phyloP scores from a whole-genome alignment of 1,140 invertebrate species.

The Pseudomyrmex gracilis region DNA sequence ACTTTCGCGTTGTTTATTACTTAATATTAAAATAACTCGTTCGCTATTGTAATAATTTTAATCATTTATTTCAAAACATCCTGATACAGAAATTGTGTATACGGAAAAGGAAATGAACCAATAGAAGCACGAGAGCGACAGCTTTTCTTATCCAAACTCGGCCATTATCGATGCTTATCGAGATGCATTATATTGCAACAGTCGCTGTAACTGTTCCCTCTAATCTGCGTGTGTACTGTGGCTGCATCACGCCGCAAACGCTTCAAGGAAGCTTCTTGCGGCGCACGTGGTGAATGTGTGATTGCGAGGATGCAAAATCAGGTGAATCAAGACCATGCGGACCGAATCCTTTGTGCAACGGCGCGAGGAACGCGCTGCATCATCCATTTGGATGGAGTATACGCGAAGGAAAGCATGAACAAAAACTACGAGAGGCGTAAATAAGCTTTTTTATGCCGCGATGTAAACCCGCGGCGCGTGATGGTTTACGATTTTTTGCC shows the following conservation, averaged over 20 bases:
- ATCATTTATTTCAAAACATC: not conserved
- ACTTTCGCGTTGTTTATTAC: no score
- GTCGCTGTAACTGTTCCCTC: conserved; percentile 43
- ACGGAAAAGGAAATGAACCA: conserved; percentile 1
- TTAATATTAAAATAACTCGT: no score
- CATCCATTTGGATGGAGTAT: conserved; percentile 66
- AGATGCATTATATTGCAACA: conserved; percentile 21
- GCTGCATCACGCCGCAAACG: conserved; percentile 35
- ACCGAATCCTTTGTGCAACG: conserved; percentile 66
- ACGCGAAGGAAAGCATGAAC: conserved; percentile 18
- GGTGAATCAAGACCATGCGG: conserved; percentile 65
- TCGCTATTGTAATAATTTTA: not conserved
- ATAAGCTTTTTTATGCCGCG: conserved; percentile 57
- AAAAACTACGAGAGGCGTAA: conserved; percentile 69
- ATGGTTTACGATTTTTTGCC: not conserved
- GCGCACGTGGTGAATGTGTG: conserved; percentile 12
- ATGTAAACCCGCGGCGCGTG: conserved; percentile 24
- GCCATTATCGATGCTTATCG: conserved; percentile 40
- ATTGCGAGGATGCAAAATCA: conserved; percentile 61
- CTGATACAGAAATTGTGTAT: conserved; percentile 4
- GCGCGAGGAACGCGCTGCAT: conserved; percentile 69
- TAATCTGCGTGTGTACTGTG: conserved; percentile 27
- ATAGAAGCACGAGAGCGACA: not conserved
- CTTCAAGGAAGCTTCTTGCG: conserved; percentile 24
- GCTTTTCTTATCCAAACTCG: conserved; percentile 30